Percentiles rank a stretch among this genome's conserved stretches.
Evolutionary conservation across 2,113 vertebrate genomes (phyloP).

Genomic region (Eclectus roratus): DNA sequence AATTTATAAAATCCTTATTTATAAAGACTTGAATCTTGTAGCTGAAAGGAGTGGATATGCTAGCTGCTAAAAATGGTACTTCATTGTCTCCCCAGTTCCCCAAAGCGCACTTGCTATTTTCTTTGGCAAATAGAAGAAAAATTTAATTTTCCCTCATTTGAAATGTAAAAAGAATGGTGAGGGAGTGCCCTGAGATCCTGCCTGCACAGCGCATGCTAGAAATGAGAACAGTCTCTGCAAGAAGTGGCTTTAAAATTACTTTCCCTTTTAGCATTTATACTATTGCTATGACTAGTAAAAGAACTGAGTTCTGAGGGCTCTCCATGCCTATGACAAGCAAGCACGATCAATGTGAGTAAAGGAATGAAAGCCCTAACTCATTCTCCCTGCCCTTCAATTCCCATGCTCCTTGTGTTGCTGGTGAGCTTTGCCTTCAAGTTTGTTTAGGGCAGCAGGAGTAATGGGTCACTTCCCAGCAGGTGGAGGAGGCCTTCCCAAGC

Average conservation of each 20-base stretch:
- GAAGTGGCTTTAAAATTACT: neutral
- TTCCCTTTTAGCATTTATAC: neutral
- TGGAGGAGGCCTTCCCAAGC: neutral
- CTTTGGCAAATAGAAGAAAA: constrained; percentile 15
- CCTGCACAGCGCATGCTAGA: neutral
- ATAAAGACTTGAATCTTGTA: neutral
- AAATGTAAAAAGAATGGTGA: neutral
- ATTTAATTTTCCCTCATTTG: constrained; percentile 11
- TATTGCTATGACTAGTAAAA: neutral
- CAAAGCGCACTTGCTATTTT: neutral
- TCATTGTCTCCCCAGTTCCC: neutral
- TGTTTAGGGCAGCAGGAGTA: neutral
- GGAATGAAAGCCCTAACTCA: neutral
- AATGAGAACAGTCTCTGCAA: neutral
- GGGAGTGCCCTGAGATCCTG: neutral
- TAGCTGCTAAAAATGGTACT: neutral
- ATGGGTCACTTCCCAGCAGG: neutral
- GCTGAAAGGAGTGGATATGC: neutral
- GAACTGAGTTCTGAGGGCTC: neutral
- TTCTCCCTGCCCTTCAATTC: neutral
- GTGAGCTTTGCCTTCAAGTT: neutral
- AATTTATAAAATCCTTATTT: constrained; percentile 19
- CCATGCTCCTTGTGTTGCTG: neutral
- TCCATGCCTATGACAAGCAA: neutral
- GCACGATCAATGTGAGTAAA: neutral